These are phyloP conservation scores for Mustela lutreola DNA, from an alignment of 2,113 vertebrate genomes.

Conservation along the genomic window DNA sequence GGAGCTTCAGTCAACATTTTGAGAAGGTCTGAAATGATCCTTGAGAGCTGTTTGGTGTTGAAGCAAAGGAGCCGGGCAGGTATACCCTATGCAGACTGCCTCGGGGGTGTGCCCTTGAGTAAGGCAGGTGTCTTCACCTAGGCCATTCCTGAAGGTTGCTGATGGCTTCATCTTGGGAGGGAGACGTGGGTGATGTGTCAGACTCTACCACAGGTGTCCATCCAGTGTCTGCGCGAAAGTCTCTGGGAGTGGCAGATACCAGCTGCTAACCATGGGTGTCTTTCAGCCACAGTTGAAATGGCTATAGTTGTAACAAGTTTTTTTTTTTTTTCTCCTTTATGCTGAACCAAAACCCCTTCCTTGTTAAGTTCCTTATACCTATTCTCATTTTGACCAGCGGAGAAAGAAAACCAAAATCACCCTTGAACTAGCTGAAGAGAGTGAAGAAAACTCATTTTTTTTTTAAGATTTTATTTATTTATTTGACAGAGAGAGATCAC, in stretches of 20 bases:
- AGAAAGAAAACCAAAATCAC: neutral
- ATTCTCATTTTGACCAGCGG: neutral
- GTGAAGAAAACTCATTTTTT: neutral
- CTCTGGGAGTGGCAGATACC: neutral
- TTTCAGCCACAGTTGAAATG: neutral
- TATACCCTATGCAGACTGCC: neutral
- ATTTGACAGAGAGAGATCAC: no score
- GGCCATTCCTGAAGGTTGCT: neutral
- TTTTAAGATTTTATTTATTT: no score
- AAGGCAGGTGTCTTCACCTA: neutral
- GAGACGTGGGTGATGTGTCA: neutral
- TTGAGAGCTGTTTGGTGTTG: neutral
- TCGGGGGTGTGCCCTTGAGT: neutral
- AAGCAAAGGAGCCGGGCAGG: neutral
- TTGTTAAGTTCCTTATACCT: neutral
- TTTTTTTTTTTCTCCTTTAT: neutral
- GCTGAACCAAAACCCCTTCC: neutral
- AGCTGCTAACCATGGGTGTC: neutral
- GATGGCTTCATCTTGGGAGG: neutral
- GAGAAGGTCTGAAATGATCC: neutral
- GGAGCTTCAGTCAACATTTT: neutral
- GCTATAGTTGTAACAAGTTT: neutral
- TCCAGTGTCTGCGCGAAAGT: no score
- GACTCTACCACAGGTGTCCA: neutral
- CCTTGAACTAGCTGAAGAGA: neutral